Conservation (phyloP, 2,113 vertebrate genomes). For the Apistogramma diplotaenia region DNA sequence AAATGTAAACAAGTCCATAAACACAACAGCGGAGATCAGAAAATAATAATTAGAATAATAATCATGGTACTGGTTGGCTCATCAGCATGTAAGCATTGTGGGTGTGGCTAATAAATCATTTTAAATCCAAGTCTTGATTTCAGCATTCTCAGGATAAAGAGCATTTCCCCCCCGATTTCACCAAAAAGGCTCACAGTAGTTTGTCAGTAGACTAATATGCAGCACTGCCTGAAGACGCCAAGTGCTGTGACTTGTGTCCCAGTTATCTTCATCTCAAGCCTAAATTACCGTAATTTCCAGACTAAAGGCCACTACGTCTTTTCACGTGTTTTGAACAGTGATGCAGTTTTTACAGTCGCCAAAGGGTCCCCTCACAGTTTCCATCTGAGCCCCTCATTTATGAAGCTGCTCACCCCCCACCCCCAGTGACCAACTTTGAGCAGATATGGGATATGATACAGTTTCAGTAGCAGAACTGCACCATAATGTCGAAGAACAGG, state of each 20-base stretch:
- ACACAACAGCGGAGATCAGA: background rate
- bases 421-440: background rate
- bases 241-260: background rate
- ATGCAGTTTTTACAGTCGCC: too few relatives aligned
- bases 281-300: too few relatives aligned
- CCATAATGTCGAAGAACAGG: background rate
- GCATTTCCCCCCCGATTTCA: background rate
- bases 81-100: background rate
- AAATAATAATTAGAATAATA: background rate
- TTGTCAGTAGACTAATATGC: background rate
- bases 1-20: background rate
- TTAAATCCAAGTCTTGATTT: accelerated
- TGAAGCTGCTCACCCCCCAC: too few relatives aligned
- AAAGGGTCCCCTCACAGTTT: too few relatives aligned
- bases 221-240: background rate
- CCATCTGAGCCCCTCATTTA: too few relatives aligned
- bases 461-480: background rate
- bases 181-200: background rate
- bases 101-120: background rate
- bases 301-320: too few relatives aligned
- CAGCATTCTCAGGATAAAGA: background rate
- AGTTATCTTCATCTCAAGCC: background rate
- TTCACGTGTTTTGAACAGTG: too few relatives aligned
- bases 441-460: accelerated
- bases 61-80: too few relatives aligned